Conservation (phyloP, 2,113 vertebrate species). For the Cavia porcellus region DNA sequence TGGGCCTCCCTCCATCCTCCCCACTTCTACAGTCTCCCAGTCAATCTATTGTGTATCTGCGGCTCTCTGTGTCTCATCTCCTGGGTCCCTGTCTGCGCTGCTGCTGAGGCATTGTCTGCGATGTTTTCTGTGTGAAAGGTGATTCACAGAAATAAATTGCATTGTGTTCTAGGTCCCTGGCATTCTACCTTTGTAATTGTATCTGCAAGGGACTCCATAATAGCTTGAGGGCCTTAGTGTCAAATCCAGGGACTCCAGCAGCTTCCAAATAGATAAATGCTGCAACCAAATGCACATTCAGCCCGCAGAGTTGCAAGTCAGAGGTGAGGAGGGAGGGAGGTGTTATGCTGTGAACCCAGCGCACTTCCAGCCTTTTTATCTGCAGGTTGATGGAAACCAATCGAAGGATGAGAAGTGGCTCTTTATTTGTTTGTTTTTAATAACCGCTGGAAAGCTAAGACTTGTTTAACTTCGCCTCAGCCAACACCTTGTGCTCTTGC, state of each 20-base stretch:
- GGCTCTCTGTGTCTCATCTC: neutral
- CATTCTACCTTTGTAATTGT: constrained; percentile 73
- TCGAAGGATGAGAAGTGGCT: constrained; percentile 48
- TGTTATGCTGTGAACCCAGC: constrained; percentile 54
- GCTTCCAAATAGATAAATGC: constrained; percentile 54
- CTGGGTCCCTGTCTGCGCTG: neutral
- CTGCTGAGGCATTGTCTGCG: constrained; percentile 6
- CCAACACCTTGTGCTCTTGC: neutral
- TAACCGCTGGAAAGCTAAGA: neutral
- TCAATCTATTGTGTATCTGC: neutral
- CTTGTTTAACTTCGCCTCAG: constrained; percentile 65
- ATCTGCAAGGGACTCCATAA: constrained; percentile 70
- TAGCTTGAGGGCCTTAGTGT: constrained; percentile 76
- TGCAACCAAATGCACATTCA: constrained; percentile 70
- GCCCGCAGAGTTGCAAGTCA: neutral
- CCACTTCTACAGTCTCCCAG: neutral
- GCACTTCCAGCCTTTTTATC: constrained; percentile 77
- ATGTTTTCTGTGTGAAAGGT: constrained; percentile 65
- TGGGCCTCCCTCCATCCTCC: neutral
- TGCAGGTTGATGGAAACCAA: constrained; percentile 71
- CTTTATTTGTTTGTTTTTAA: constrained; percentile 62
- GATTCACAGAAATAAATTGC: constrained; percentile 83
- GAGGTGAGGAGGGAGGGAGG: constrained; percentile 58
- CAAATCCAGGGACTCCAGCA: constrained; percentile 42
- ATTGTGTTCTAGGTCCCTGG: constrained; percentile 65